Evolutionary conservation across 2,888 invertebrate genomes (phyloP).

Genomic region (Leptinotarsa rubiginosa): DNA sequence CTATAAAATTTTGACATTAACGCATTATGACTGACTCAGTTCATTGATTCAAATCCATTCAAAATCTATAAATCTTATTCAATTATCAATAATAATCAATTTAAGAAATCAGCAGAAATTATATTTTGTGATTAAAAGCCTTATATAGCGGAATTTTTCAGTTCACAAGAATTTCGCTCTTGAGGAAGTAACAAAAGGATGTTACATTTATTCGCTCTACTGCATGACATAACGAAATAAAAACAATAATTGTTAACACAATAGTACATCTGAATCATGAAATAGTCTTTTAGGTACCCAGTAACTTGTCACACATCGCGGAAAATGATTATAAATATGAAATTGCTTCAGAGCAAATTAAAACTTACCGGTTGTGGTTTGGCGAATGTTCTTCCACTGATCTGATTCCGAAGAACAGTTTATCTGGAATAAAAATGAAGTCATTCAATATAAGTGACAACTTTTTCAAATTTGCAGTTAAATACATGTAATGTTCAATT

Average conservation of each 20-base stretch:
- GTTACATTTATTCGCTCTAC: slow-evolving; percentile 1
- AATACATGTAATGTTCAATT: no score
- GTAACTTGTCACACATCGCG: background rate
- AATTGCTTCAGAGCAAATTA: background rate
- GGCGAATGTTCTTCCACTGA: background rate
- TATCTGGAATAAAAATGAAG: background rate
- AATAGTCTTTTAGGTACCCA: slow-evolving; percentile 8
- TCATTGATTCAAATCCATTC: no score
- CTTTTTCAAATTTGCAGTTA: no score
- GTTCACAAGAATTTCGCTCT: background rate
- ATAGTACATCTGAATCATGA: slow-evolving; percentile 1
- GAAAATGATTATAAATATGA: background rate
- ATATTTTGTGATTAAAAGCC: no score
- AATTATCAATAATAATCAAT: no score
- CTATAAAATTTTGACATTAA: no score
- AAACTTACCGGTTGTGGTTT: background rate
- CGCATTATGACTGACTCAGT: no score
- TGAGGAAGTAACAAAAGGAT: background rate
- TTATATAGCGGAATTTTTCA: background rate
- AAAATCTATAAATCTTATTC: no score
- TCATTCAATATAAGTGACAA: background rate
- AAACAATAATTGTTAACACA: background rate
- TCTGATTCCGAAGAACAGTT: background rate
- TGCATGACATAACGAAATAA: background rate
- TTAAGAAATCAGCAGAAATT: no score